These are phyloP conservation scores for Mastigias papua DNA, from an alignment of 30 jellyfish, hydroid and myxozoan species.

Conservation along the genomic window DNA sequence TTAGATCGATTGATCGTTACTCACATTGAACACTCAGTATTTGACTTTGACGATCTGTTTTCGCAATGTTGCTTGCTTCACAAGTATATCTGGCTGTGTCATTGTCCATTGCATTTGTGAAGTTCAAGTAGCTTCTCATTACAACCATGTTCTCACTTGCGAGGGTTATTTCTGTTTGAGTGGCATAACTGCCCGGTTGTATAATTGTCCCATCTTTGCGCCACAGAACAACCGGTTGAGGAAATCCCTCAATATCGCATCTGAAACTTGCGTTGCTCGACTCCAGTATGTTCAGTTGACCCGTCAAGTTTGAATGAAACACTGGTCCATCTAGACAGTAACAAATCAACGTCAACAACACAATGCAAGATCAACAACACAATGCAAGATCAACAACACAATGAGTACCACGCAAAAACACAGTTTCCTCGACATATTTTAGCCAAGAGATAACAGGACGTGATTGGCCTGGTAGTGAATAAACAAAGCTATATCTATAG, in stretches of 20 bases:
- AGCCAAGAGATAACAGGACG: too few relatives aligned
- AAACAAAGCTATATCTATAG: too few relatives aligned
- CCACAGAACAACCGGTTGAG: slow-evolving; percentile 62
- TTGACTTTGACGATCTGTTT: background rate
- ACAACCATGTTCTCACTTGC: slow-evolving; percentile 28
- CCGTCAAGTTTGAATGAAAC: slow-evolving; percentile 34
- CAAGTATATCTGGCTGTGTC: slow-evolving; percentile 74
- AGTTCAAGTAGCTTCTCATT: slow-evolving; percentile 9
- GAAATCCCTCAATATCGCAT: slow-evolving; percentile 63
- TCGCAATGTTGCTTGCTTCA: slow-evolving; percentile 38
- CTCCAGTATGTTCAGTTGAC: slow-evolving; percentile 34
- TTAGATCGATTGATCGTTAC: background rate
- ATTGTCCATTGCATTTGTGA: slow-evolving; percentile 23
- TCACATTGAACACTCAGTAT: slow-evolving; percentile 60
- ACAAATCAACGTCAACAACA: background rate
- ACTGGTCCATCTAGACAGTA: slow-evolving; percentile 68
- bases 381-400: background rate
- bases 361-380: background rate
- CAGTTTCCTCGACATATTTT: background rate
- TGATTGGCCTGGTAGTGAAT: too few relatives aligned
- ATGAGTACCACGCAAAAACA: background rate
- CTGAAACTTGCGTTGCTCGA: slow-evolving; percentile 22
- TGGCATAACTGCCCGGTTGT: slow-evolving; percentile 1
- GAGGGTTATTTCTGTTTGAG: background rate
- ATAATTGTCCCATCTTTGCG: slow-evolving; percentile 31